These are phyloP conservation scores for Ricordea florida DNA, from an alignment of 92 coral and sea anemone species.

Conservation along the genomic window DNA sequence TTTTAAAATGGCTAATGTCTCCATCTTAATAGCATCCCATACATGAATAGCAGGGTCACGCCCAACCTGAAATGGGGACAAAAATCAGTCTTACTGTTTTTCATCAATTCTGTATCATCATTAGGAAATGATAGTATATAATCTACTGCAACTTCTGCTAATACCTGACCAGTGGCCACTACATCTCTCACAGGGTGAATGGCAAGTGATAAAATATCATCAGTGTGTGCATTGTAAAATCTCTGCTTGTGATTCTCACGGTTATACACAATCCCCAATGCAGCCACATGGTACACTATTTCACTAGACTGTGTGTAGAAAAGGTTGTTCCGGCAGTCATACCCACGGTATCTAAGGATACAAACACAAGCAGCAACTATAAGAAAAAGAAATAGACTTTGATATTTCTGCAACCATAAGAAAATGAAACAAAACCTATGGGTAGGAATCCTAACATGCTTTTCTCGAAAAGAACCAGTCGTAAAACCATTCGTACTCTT, in stretches of 20 bases:
- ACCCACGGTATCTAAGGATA: conserved; percentile 87
- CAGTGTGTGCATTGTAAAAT: conserved; percentile 93
- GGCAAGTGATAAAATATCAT: conserved; percentile 90
- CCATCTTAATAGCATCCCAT: conserved; percentile 94
- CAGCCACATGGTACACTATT: conserved; percentile 97
- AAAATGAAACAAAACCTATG: too few relatives aligned
- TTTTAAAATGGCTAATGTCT: conserved; percentile 84
- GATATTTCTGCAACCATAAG: too few relatives aligned
- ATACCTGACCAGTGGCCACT: conserved; percentile 98
- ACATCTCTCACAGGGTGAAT: conserved; percentile 92
- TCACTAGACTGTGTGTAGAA: conserved; percentile 95
- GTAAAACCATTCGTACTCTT: too few relatives aligned
- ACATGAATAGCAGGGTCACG: conserved; percentile 96
- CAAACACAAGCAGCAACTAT: not conserved
- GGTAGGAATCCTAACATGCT: too few relatives aligned
- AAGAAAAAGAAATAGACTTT: too few relatives aligned
- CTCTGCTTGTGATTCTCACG: conserved; percentile 90
- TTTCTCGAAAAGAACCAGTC: too few relatives aligned
- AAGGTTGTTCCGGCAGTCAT: conserved; percentile 96
- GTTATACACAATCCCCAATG: conserved; percentile 90
- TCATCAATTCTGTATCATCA: not conserved
- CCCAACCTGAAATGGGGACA: conserved; percentile 70
- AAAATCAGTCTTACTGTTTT: not conserved
- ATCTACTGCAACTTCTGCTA: not conserved
- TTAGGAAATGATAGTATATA: not conserved